These are phyloP conservation scores for Eupleurogrammus muticus DNA, from an alignment of 2,797 vertebrate species.

Conservation along the genomic window DNA sequence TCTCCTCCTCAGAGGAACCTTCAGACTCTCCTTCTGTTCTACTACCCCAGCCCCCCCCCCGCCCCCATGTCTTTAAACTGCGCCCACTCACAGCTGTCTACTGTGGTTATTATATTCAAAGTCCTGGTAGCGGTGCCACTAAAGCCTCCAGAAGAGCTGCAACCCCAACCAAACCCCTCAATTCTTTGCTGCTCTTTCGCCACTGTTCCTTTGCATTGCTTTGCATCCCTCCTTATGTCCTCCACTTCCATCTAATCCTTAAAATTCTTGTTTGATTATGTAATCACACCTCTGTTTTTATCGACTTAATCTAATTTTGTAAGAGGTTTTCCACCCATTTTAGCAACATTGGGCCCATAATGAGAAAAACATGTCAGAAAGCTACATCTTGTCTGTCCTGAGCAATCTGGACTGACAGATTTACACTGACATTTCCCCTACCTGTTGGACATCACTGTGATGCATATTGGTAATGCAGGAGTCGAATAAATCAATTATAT, in stretches of 20 bases:
- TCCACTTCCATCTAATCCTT: background rate
- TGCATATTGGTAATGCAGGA: background rate
- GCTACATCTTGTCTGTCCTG: background rate
- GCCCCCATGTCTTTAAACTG: background rate
- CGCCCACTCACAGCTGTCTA: background rate
- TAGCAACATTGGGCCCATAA: background rate
- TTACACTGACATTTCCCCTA: background rate
- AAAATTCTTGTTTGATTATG: background rate
- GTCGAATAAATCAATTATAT: background rate
- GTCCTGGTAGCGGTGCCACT: background rate
- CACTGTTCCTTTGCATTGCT: too few species aligned
- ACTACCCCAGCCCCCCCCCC: too few species aligned
- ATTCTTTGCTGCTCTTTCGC: conserved; percentile 26
- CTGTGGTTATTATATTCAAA: conserved; percentile 23
- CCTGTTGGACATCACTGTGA: background rate
- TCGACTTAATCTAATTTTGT: background rate
- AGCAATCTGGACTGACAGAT: background rate
- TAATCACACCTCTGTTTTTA: background rate
- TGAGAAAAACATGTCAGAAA: background rate
- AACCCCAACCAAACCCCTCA: too few species aligned
- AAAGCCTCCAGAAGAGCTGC: conserved; percentile 27
- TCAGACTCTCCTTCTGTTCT: background rate
- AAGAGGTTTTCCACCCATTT: background rate
- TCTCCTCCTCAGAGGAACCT: too few species aligned
- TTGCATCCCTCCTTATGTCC: background rate